Evolutionary conservation across 2,888 invertebrate genomes (phyloP), one percentile per base, ranked within the genome.

Genomic region (Liopterus haemorrhoidalis): DNA sequence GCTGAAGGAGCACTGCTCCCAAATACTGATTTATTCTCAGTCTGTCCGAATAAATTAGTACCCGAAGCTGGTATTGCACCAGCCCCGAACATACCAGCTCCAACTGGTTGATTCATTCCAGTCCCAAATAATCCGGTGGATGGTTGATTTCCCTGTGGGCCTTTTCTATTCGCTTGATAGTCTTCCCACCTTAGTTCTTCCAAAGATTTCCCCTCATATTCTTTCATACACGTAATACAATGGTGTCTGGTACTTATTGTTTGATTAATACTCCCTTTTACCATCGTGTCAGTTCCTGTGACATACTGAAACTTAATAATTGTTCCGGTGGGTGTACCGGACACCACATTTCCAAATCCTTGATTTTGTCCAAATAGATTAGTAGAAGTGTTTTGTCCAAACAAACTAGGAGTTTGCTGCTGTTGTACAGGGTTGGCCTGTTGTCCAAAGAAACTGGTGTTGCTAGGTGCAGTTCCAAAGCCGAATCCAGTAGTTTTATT

Each of bases 221-320:
- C 95, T 71, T 95, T 94, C 99, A 99, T 99, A 46, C 92, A 92
- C 1, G 94, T 94, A 49, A 99, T 96, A 66, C 96, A 96, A 63
- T 95, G 90, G 64, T 95, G 93, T 57, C 91, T 84, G 0, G 95
- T 97, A 57, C 81, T 89, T 53, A 99, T 92, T 52, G 77, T 88
- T 61, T 82, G 84, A 2, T 86, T 80, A 2, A 81, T 76, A 0
- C 93, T 92, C 52, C 84, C 83, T 68, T 95, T 95, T 59, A 91
- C 79, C 70, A 95, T 82, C 0, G 92, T 87, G 61, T 99, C 99
- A 0, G 85, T 86, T 2, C 93, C 92, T 19, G 84, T 80, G 0
- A 88, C 82, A 0, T 92, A 86, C 54, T 77, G 81, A 68, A 93
- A 96, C 65, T 96, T 95, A 1, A 87, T 74, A 0, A 81, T 80